phyloP scores from a whole-genome alignment of 2,113 vertebrate species.

The Hydrochoerus hydrochaeris region DNA sequence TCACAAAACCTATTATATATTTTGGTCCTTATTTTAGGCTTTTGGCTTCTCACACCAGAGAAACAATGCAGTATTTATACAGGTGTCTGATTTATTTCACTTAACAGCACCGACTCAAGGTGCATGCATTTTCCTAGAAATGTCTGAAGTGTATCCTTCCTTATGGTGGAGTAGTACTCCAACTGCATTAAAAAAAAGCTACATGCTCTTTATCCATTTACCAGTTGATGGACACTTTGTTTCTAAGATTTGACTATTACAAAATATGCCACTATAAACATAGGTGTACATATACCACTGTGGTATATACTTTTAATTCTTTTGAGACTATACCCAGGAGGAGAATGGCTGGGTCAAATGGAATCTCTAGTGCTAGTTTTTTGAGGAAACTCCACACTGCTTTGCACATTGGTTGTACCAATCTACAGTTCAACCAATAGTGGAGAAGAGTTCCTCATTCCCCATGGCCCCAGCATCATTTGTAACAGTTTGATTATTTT shows the following conservation, averaged over 20 bases:
- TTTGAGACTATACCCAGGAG: not conserved
- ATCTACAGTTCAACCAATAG: not conserved
- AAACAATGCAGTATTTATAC: not conserved
- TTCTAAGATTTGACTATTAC: not conserved
- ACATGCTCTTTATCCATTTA: not conserved
- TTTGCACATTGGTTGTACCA: no score
- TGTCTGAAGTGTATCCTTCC: not conserved
- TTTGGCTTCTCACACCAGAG: not conserved
- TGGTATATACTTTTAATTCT: not conserved
- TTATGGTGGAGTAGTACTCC: not conserved
- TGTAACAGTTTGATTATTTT: not conserved
- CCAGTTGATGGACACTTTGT: not conserved
- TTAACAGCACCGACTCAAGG: not conserved
- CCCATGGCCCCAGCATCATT: not conserved
- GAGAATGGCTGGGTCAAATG: not conserved
- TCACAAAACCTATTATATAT: not conserved
- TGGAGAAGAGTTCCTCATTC: not conserved
- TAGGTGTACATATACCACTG: not conserved
- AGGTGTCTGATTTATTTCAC: not conserved
- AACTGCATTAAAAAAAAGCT: not conserved
- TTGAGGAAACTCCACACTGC: no score
- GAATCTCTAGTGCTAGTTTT: not conserved
- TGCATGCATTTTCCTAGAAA: not conserved
- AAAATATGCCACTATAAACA: not conserved
- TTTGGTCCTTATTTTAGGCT: not conserved